Conservation (phyloP, 2,888 invertebrate species). For the Athrips mouffetella region DNA sequence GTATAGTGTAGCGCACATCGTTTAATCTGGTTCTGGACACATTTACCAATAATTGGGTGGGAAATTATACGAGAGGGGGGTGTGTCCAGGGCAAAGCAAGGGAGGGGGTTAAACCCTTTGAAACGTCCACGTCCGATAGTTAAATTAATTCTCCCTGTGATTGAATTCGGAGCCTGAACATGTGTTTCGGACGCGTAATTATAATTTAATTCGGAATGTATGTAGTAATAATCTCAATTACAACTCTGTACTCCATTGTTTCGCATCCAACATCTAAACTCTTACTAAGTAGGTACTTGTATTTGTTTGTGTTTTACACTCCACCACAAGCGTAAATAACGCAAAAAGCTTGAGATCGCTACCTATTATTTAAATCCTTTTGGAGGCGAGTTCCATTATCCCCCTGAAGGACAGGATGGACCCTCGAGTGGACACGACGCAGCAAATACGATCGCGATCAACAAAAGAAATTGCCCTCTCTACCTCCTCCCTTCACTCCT, state of each 20-base stretch:
- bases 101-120: constrained; percentile 2
- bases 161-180: constrained; percentile 15
- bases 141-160: constrained; percentile 11
- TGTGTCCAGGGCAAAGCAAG: neutral
- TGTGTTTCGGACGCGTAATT: neutral
- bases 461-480: constrained; percentile 35
- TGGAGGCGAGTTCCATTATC: constrained; percentile 60
- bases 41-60: constrained; percentile 51
- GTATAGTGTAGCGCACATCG: constrained; percentile 30
- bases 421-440: constrained; percentile 48
- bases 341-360: constrained; percentile 44
- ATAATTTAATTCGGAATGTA: neutral
- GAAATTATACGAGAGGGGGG: constrained; percentile 30
- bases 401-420: constrained; percentile 35
- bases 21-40: constrained; percentile 33
- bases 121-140: constrained; percentile 9
- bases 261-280: too few species aligned
- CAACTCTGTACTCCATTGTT: too few species aligned
- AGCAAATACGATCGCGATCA: constrained; percentile 42
- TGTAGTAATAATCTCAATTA: too few species aligned
- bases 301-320: neutral
- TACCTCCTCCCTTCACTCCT: constrained; percentile 7
- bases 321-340: constrained; percentile 43
- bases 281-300: too few species aligned
- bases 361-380: constrained; percentile 68